Evolutionary conservation across 2,888 invertebrate genomes (phyloP), one percentile per base, ranked within the genome.

Genomic region (Anthoptus insignis): DNA sequence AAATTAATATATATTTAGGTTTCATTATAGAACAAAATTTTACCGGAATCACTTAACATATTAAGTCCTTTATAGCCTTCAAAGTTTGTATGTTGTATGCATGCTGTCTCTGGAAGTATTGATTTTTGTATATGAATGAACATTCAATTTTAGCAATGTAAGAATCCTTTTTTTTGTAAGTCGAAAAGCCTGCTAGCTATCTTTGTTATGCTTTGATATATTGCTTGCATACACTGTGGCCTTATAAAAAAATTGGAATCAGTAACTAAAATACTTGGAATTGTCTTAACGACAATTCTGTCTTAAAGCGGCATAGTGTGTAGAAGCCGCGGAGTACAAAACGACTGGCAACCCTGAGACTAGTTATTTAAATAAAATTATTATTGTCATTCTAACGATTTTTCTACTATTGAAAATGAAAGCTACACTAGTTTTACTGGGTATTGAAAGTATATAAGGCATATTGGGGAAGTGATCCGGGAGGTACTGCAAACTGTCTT

Each of bases 401-500:
- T 53, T 58, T 58, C 21, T 47, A 58, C 47, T 47, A 32, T 58
- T 45, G 22, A 58, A 24, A 53, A 45, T 47, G 14, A 58, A 47
- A 32, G 54, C 21, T 27, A 37, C 13, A 21, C 53, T 53, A 6
- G 53, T 34, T 58, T 21, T 32, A n/a, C 21, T 37, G 34, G 34
- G 11, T 50, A 24, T 59, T 59, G 21, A 50, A 34, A 29, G 24
- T 22, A 47, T 22, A 39, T 59, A 52, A 52, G 39, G 54, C 47
- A 54, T 47, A 37, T n/a, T 34, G 47, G 24, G 53, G 61, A 61
- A 47, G 61, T 61, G 61, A 34, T 61, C 54, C 54, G 27, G 54
- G 32, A 71, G 75, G 75, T 72, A 74, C 75, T 74, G 75, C 75
- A 73, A 67, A 61, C 65, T 65, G 66, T 68, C 70, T 56, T 53